Evolutionary conservation across 2,797 vertebrate genomes (phyloP).

Genomic region (Fundulus diaphanus): DNA sequence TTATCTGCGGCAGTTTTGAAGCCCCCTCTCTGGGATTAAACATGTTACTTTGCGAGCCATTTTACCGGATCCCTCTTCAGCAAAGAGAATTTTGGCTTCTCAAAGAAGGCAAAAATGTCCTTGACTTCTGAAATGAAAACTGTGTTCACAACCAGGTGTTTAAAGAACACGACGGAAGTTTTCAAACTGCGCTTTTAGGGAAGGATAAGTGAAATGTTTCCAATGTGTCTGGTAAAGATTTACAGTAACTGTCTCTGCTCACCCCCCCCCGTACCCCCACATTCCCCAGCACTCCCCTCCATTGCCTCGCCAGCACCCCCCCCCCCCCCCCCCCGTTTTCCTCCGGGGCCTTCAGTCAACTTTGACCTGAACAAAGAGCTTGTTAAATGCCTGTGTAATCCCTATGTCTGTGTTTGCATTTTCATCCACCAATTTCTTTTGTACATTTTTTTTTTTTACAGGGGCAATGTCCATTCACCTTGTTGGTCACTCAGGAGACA

Average conservation of each 20-base stretch:
- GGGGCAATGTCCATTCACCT: constrained; percentile 12
- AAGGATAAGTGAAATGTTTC: constrained; percentile 24
- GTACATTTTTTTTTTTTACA: too few relatives aligned
- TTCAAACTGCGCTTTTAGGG: neutral
- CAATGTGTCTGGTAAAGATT: constrained; percentile 48
- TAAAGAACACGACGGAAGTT: neutral
- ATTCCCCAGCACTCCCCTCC: constrained; percentile 54
- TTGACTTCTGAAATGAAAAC: constrained; percentile 1
- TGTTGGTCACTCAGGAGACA: constrained; percentile 59
- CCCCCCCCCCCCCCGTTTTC: constrained; percentile 38
- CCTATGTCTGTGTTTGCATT: constrained; percentile 63
- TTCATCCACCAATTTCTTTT: constrained; percentile 29
- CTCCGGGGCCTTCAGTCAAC: constrained; percentile 75
- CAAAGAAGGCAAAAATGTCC: neutral
- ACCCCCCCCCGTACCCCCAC: constrained; percentile 44
- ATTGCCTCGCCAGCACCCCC: constrained; percentile 13
- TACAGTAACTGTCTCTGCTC: constrained; percentile 36
- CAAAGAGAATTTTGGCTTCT: neutral
- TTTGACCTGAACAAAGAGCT: constrained; percentile 81
- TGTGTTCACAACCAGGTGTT: neutral
- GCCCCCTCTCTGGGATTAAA: constrained; percentile 38
- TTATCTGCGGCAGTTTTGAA: constrained; percentile 15
- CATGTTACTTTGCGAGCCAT: constrained; percentile 16
- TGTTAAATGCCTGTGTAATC: constrained; percentile 84
- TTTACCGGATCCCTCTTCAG: constrained; percentile 10